Percentiles rank a stretch among this genome's conserved stretches.
phyloP scores from a whole-genome alignment of 1,140 invertebrate species.

The Ceratosolen fusciceps region DNA sequence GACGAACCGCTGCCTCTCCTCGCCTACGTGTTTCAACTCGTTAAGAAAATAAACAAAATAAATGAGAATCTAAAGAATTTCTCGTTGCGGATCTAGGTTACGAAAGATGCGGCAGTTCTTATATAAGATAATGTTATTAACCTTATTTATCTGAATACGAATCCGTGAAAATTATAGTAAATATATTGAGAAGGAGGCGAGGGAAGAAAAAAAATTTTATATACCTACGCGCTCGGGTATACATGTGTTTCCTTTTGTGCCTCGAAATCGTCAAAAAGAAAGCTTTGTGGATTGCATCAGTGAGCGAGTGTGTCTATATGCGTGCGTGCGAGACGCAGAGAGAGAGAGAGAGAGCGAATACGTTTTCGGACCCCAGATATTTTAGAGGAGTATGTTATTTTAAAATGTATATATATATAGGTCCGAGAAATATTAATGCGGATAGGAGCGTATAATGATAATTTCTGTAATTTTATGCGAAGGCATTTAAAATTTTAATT shows the following conservation, averaged over 20 bases:
- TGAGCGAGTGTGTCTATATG: no score
- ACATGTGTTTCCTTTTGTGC: not conserved
- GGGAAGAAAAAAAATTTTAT: not conserved
- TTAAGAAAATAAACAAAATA: no score
- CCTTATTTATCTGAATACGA: not conserved
- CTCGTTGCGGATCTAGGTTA: not conserved
- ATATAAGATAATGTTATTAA: not conserved
- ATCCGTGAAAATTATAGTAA: not conserved
- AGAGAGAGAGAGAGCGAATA: no score
- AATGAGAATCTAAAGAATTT: not conserved
- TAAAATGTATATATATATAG: not conserved
- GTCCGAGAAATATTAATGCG: not conserved
- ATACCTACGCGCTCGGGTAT: not conserved
- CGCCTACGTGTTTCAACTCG: not conserved
- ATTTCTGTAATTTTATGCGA: not conserved
- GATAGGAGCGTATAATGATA: not conserved
- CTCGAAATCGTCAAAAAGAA: slow-evolving; percentile 1
- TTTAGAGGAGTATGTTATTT: not conserved
- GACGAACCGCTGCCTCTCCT: not conserved
- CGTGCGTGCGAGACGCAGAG: no score
- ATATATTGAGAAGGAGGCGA: not conserved
- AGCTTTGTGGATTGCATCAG: not conserved
- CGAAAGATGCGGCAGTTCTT: not conserved
- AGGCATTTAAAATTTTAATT: not conserved
- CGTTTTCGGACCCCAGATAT: not conserved